A percentile compares a stretch with the other conserved stretches of the same genome.
phyloP scores from a whole-genome alignment of 2,797 vertebrate species.

The Acridotheres tristis region DNA sequence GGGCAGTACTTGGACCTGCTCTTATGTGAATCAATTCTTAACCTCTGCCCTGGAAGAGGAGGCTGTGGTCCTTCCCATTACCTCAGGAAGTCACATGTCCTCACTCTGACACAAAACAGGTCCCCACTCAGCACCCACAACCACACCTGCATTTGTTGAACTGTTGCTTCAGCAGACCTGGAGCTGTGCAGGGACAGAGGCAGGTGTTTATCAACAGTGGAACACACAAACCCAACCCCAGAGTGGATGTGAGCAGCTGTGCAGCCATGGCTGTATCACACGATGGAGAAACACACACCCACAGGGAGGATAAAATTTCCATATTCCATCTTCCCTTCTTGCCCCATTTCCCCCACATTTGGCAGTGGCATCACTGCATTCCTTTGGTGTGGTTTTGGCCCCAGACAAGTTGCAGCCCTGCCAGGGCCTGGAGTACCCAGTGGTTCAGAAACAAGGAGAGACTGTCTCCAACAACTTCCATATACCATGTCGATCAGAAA shows the following conservation, averaged over 20 bases:
- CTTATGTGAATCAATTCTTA: neutral
- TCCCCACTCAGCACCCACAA: neutral
- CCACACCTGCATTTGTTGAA: neutral
- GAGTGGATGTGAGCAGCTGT: neutral
- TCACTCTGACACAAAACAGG: neutral
- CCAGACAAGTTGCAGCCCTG: neutral
- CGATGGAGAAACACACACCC: neutral
- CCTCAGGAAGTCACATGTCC: neutral
- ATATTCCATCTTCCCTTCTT: neutral
- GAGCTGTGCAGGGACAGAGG: neutral
- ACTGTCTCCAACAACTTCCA: neutral
- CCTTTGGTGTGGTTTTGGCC: neutral
- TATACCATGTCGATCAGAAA: rapidly evolving
- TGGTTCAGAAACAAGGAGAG: neutral
- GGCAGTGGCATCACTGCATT: neutral
- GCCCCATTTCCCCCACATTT: rapidly evolving
- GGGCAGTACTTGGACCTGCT: neutral
- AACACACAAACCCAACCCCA: neutral
- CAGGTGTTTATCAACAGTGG: neutral
- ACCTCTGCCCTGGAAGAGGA: neutral
- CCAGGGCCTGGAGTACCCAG: neutral
- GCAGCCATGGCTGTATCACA: neutral
- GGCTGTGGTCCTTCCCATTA: neutral
- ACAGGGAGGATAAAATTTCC: neutral
- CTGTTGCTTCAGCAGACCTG: neutral